A percentile compares a stretch with the other conserved stretches of the same genome.
These are phyloP conservation scores for Hyppa rectilinea DNA, from an alignment of 2,888 invertebrate genomes.

Conservation along the genomic window DNA sequence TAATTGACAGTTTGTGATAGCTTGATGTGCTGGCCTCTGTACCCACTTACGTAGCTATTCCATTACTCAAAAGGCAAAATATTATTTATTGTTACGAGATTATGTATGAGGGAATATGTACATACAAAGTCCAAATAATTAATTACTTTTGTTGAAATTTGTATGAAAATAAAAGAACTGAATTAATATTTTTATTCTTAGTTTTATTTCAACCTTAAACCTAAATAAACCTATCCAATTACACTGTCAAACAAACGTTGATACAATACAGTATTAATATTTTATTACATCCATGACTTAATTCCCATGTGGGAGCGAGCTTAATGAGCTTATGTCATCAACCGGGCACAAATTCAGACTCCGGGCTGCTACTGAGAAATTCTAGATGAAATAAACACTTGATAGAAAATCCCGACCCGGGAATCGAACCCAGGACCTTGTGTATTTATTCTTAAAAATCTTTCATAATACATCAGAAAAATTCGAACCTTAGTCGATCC, in stretches of 20 bases:
- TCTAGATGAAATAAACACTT: not conserved
- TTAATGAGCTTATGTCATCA: not conserved
- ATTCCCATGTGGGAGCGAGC: not conserved
- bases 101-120: too few species aligned
- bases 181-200: not conserved
- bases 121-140: not conserved
- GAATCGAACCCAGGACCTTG: not conserved
- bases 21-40: too few species aligned
- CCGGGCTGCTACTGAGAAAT: not conserved
- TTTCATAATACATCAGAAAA: not conserved
- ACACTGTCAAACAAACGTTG: too few species aligned
- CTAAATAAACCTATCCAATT: not conserved
- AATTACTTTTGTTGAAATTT: not conserved
- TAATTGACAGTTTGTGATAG: too few species aligned
- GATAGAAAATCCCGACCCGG: not conserved
- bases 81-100: too few species aligned
- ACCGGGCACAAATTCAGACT: not conserved
- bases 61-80: too few species aligned
- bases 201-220: conserved; percentile 2
- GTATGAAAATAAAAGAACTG: not conserved
- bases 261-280: not conserved
- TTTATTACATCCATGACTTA: not conserved
- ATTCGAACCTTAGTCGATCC: not conserved
- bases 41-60: too few species aligned
- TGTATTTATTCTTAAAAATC: not conserved